These are phyloP conservation scores for Pungitius pungitius DNA, from an alignment of 2,113 vertebrate genomes.

Conservation along the genomic window DNA sequence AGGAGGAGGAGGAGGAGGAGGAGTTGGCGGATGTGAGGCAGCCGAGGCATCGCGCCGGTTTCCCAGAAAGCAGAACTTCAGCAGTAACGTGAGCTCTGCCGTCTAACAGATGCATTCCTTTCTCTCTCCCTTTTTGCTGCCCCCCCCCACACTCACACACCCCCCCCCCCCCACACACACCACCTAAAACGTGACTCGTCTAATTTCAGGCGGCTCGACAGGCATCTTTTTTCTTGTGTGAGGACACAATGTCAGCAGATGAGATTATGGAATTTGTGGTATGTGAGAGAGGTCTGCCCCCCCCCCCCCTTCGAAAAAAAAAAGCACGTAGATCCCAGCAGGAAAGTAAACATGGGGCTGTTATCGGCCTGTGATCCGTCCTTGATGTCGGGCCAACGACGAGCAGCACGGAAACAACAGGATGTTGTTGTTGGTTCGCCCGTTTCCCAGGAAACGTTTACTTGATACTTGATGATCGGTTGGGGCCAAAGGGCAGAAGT, in stretches of 20 bases:
- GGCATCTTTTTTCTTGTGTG: no score
- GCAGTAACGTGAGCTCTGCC: background rate
- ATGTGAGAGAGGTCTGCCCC: background rate
- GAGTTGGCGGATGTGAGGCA: constrained; percentile 51
- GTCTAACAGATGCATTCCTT: background rate
- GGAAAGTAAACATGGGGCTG: constrained; percentile 4
- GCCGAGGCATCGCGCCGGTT: constrained; percentile 43
- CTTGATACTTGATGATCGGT: no score
- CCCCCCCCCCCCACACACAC: constrained; percentile 7
- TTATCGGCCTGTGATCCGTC: background rate
- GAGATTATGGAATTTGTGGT: background rate
- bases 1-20: constrained; percentile 36
- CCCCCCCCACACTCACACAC: constrained; percentile 13
- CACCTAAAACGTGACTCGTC: constrained; percentile 31
- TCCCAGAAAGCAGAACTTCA: constrained; percentile 47
- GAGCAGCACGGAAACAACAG: background rate
- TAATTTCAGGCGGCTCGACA: background rate
- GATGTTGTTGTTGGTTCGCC: background rate
- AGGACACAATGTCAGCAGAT: background rate
- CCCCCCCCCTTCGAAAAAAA: background rate
- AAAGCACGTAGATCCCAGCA: constrained; percentile 11
- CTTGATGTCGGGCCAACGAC: constrained; percentile 31
- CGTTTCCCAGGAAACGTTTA: no score
- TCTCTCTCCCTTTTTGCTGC: background rate
- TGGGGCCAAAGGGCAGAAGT: no score